phyloP scores from a whole-genome alignment of 2,113 vertebrate genomes.

The Rissa tridactyla region DNA sequence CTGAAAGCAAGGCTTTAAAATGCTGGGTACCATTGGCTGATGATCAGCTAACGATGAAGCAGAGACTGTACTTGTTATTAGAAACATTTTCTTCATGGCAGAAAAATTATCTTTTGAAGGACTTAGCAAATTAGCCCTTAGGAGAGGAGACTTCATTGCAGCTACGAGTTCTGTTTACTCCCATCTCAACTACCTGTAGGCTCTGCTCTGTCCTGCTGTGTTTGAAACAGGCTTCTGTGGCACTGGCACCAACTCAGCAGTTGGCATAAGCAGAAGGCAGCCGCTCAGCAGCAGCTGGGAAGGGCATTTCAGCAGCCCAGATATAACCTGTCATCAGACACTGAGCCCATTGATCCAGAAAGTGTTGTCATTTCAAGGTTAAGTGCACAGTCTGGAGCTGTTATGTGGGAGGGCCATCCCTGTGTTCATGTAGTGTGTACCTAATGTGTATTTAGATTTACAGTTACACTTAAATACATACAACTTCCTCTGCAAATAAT shows the following conservation, averaged over 20 bases:
- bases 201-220: neutral
- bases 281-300: constrained; percentile 19
- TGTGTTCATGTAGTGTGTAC: neutral
- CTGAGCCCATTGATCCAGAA: constrained; percentile 23
- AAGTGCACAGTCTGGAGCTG: constrained; percentile 28
- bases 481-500: neutral
- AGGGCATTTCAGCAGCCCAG: constrained; percentile 1
- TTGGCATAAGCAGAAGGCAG: neutral
- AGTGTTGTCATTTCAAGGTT: constrained; percentile 43
- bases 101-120: neutral
- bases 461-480: accelerated
- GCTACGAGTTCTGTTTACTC: neutral
- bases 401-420: neutral
- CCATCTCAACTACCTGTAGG: neutral
- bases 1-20: neutral
- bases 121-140: neutral
- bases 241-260: neutral
- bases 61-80: neutral
- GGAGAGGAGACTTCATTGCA: neutral
- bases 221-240: neutral
- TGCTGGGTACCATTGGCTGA: neutral
- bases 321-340: neutral
- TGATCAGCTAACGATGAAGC: neutral
- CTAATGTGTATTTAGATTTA: neutral
- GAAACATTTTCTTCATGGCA: neutral